Evolutionary conservation across 2,888 invertebrate genomes (phyloP).

Genomic region (Idaea biselata): DNA sequence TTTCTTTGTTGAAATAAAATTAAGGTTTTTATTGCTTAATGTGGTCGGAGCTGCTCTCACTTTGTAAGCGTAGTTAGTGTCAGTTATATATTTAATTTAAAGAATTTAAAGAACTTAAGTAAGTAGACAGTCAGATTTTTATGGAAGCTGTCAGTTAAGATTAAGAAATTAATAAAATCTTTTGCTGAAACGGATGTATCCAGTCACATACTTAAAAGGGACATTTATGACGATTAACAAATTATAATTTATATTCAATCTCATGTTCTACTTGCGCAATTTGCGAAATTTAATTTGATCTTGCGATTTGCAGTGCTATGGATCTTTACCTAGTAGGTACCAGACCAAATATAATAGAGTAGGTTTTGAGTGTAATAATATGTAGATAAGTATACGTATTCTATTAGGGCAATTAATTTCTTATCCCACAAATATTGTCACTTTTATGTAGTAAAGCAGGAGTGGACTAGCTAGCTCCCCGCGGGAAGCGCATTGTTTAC

Average conservation of each 20-base stretch:
- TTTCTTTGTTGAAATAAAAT: constrained; percentile 62
- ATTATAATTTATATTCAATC: no score
- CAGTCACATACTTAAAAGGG: neutral
- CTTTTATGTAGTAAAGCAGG: constrained; percentile 5
- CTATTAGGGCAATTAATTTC: neutral
- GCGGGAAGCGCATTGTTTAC: constrained; percentile 70
- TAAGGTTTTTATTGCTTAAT: constrained; percentile 53
- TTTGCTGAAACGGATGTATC: constrained; percentile 13
- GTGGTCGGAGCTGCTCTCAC: constrained; percentile 31
- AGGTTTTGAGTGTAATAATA: neutral
- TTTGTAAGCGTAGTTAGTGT: constrained; percentile 31
- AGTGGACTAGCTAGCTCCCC: constrained; percentile 31
- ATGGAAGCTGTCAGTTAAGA: constrained; percentile 24
- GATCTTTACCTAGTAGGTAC: neutral
- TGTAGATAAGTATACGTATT: neutral
- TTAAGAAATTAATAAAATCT: constrained; percentile 32
- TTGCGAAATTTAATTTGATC: neutral
- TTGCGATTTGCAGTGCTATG: neutral
- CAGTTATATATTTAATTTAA: constrained; percentile 27
- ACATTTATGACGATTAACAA: no score
- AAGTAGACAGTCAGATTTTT: constrained; percentile 25
- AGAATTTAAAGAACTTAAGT: constrained; percentile 27
- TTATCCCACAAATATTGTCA: constrained; percentile 8
- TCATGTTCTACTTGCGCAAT: neutral
- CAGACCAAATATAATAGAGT: neutral